These are phyloP conservation scores for Enteromius unitaeniatus DNA, from an alignment of 2,797 vertebrate species.

Conservation along the genomic window DNA sequence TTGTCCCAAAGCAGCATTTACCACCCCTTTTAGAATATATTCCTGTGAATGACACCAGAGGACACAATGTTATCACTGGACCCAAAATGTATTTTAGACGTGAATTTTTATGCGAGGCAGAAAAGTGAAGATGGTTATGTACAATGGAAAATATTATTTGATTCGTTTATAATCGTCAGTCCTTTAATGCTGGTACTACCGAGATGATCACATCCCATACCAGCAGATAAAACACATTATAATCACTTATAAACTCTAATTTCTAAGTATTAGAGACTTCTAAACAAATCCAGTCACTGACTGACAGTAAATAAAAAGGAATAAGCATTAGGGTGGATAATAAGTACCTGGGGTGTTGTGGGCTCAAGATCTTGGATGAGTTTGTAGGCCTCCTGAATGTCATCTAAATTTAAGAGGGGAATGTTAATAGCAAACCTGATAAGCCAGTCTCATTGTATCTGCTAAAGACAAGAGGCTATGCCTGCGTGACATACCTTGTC, in stretches of 20 bases:
- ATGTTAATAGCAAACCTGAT: slow-evolving; percentile 20
- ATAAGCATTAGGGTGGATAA: neutral
- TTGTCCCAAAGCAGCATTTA: slow-evolving; percentile 94
- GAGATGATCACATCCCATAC: neutral
- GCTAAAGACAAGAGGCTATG: neutral
- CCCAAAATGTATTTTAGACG: neutral
- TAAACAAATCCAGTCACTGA: neutral
- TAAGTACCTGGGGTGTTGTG: slow-evolving; percentile 88
- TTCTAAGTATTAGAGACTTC: too few relatives aligned
- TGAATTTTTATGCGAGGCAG: neutral
- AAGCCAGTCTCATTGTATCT: neutral
- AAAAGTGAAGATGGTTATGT: neutral
- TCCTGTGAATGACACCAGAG: slow-evolving; percentile 77
- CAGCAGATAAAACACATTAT: neutral
- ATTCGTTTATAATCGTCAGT: neutral
- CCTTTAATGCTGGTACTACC: neutral
- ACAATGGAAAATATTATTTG: neutral
- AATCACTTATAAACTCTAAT: neutral
- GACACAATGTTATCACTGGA: neutral
- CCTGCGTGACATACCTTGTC: slow-evolving; percentile 84
- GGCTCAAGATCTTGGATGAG: slow-evolving; percentile 95
- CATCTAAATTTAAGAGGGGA: slow-evolving; percentile 77
- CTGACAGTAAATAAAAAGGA: neutral
- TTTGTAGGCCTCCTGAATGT: slow-evolving; percentile 95
- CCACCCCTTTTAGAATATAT: slow-evolving; percentile 96